Evolutionary conservation across 2,797 vertebrate genomes (phyloP), one percentile per base, ranked within the genome.

Genomic region (Sciurus carolinensis): DNA sequence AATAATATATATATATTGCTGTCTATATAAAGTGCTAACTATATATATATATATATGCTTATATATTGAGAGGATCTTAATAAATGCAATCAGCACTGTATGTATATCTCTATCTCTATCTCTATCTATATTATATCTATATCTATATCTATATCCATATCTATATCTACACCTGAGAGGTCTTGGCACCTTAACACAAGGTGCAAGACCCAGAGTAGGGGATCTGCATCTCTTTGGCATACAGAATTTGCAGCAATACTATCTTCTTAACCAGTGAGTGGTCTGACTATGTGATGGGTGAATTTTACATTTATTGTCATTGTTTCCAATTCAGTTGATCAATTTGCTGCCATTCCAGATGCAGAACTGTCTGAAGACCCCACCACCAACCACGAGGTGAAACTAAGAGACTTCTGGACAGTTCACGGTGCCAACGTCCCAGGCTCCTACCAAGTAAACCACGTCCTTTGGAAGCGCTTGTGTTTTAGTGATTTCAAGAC

Each of bases 401-500:
- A 97, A 90, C 97, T 98, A 97, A 97, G 98, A 98, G 97, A 98
- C 97, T 98, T 97, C 97, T 92, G 81, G 95, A 97, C 97, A 98
- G 97, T 97, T 95, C 5, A 94, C 71, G 9, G 57, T 54, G 83
- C 91, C 89, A 91, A 96, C 18, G 95, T 99, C 97, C 99, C 90
- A 98, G 98, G 97, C 98, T 99, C 97, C 99, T 99, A 98, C 99
- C 99, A 99, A 99, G 99, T 97, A 99, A 98, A 99, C 99, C 98
- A 99, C 95, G 97, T 99, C 99, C 99, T 99, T 99, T 95, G 99
- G 99, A 98, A 99, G 99, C 97, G 99, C 99, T 97, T 99, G 99
- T 99, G 99, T 99, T 98, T 99, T 99, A 98, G 99, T 99, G 96
- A 99, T 99, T 99, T 99, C 99, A 97, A 99, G 99, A 98, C 99